Conservation (phyloP, 2,797 vertebrate genomes). For the Anguilla anguilla region DNA sequence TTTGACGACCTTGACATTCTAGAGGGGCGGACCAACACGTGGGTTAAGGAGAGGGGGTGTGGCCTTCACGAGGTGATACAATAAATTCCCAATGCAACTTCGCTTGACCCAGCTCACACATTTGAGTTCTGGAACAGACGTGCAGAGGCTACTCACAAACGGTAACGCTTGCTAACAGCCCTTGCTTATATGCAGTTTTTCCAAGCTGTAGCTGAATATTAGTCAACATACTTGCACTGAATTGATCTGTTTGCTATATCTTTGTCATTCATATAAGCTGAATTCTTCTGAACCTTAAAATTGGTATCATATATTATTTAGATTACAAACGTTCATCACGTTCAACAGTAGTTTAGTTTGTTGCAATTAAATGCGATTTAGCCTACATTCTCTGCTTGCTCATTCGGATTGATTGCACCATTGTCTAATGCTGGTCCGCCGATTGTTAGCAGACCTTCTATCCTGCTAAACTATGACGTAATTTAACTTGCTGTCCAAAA, state of each 20-base stretch:
- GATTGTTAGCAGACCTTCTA: neutral
- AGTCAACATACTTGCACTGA: neutral
- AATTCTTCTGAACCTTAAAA: neutral
- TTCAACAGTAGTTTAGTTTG: neutral
- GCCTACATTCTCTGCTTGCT: neutral
- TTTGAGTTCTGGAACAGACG: slow-evolving; percentile 56
- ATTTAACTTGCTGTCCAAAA: neutral
- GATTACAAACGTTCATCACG: neutral
- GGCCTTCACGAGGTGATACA: slow-evolving; percentile 42
- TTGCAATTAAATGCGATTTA: neutral
- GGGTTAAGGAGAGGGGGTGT: slow-evolving; percentile 54
- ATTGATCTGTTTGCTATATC: neutral
- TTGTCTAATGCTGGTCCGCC: neutral
- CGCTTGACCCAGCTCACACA: slow-evolving; percentile 67
- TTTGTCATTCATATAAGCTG: neutral
- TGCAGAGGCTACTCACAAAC: slow-evolving; percentile 68
- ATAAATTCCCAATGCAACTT: slow-evolving; percentile 60
- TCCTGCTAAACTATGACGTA: neutral
- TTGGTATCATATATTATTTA: neutral
- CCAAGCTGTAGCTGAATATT: neutral
- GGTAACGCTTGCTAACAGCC: slow-evolving; percentile 60
- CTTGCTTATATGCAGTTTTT: neutral
- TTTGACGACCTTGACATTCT: slow-evolving; percentile 74
- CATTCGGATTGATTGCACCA: neutral
- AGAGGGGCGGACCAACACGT: slow-evolving; percentile 55